Base-by-base conservation (phyloP, 2,888 invertebrate genomes). In the Stomorhina lunata region DNA sequence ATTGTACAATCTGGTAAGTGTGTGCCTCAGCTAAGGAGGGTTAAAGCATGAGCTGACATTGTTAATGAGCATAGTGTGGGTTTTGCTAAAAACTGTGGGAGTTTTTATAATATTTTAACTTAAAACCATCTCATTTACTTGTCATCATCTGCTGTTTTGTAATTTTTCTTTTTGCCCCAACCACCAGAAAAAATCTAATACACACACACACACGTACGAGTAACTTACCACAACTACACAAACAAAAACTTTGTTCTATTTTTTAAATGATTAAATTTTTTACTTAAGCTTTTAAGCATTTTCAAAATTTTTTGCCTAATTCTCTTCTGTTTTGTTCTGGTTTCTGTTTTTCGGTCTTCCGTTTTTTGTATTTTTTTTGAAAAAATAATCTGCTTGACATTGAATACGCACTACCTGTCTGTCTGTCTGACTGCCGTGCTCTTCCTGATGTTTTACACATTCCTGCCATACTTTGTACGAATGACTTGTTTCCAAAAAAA, bases 381-480 rank as follows among this genome's bases (percentile, higher is more conserved):
- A 55, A 66, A 72, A 61, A 65, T 53, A 78, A 75, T 75, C 55
- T 59, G 22, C 43, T 81, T 71, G 27, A 79, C 20, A 61, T 55
- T 61, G 20, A 78, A 65, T 45, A 50, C 12, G 53, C 65, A n/a
- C n/a, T n/a, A n/a, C n/a, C n/a, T n/a, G n/a, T n/a, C n/a, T n/a
- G n/a, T n/a, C n/a, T n/a, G n/a, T n/a, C n/a, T n/a, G n/a, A n/a
- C n/a, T 53, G 43, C 12, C 50, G 40, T 15, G 29, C 37, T 48
- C 12, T n/a, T n/a, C 22, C 9, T 25, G 7, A 27, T 27, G 2
- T 45, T 40, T 45, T 57, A 20, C 4, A 5, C 29, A n/a, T 53
- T 57, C 10, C 10, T 57, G 55, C 3, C 29, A 61, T 40, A n/a
- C n/a, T 59, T 22, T 50, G 17, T 45, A 7, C 22, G 20, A 57